These are phyloP conservation scores for Bungarus multicinctus DNA, from an alignment of 2,113 vertebrate species.

Conservation along the genomic window DNA sequence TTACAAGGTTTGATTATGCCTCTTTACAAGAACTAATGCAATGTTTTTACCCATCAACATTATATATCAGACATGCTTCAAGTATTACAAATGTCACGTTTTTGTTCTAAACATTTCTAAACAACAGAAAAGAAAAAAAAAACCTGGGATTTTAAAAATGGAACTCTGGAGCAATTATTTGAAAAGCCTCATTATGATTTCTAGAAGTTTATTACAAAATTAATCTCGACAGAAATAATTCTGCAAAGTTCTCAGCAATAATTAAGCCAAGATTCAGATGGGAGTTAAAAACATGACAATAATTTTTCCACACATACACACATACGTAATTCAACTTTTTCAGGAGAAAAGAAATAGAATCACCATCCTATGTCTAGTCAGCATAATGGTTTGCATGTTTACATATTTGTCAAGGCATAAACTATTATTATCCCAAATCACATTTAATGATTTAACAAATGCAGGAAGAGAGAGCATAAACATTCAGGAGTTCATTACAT, in stretches of 20 bases:
- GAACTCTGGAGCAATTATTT: not conserved
- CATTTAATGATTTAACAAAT: not conserved
- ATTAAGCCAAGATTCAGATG: not conserved
- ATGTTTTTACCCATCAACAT: constrained; percentile 38
- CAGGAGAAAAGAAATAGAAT: not conserved
- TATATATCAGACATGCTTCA: not conserved
- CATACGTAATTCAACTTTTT: not conserved
- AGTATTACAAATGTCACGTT: not conserved
- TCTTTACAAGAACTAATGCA: constrained; percentile 37
- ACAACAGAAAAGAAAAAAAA: not conserved
- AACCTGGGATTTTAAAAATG: not conserved
- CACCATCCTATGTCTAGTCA: constrained; percentile 1
- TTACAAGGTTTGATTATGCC: constrained; percentile 23
- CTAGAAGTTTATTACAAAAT: not conserved
- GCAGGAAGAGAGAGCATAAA: not conserved
- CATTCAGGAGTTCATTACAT: constrained; percentile 11
- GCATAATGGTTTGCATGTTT: not conserved
- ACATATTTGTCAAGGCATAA: not conserved
- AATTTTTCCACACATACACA: not conserved
- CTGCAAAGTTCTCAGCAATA: constrained; percentile 17
- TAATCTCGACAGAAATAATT: not conserved
- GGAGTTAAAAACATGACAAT: not conserved
- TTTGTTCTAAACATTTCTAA: constrained; percentile 25
- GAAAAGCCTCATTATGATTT: constrained; percentile 16
- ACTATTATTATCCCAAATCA: not conserved